Percentiles rank a stretch among this genome's conserved stretches.
phyloP scores from a whole-genome alignment of 1,140 invertebrate genomes.

The Probaryconus sp. region DNA sequence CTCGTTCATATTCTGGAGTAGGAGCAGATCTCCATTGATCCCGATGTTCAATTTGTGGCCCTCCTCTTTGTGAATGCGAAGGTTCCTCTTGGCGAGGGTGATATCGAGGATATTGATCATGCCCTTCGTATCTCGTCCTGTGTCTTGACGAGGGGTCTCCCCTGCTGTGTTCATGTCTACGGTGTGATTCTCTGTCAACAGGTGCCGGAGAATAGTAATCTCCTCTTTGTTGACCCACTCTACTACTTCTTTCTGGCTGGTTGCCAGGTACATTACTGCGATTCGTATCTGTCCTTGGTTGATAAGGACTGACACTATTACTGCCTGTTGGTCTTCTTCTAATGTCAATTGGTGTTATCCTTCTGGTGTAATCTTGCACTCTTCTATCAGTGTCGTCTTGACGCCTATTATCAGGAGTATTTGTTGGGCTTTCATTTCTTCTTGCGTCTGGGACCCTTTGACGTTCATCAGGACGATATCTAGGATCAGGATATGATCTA shows the following conservation, averaged over 20 bases:
- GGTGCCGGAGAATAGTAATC: background rate
- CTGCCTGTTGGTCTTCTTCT: slow-evolving; percentile 24
- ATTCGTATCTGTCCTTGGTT: slow-evolving; percentile 9
- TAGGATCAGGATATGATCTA: no score
- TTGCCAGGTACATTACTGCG: slow-evolving; percentile 13
- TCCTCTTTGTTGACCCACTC: background rate
- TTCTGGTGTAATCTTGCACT: slow-evolving; percentile 33
- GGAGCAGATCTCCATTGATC: slow-evolving; percentile 23
- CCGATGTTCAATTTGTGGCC: slow-evolving; percentile 16
- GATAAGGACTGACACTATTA: slow-evolving; percentile 10
- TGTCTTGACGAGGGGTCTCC: background rate
- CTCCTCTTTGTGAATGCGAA: slow-evolving; percentile 6
- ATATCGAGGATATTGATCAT: slow-evolving; percentile 5
- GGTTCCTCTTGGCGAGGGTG: background rate
- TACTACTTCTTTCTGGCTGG: slow-evolving; percentile 3
- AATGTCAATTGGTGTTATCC: slow-evolving; percentile 42
- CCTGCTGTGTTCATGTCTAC: background rate
- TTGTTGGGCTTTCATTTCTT: no score
- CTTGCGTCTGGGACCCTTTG: no score
- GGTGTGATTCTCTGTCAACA: slow-evolving; percentile 3
- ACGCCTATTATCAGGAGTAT: no score
- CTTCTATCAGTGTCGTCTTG: no score
- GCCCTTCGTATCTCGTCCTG: slow-evolving; percentile 6
- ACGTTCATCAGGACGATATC: no score
- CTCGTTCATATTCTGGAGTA: slow-evolving; percentile 14